Conservation (phyloP, 2,797 vertebrate genomes). For the Setipinna tenuifilis region DNA sequence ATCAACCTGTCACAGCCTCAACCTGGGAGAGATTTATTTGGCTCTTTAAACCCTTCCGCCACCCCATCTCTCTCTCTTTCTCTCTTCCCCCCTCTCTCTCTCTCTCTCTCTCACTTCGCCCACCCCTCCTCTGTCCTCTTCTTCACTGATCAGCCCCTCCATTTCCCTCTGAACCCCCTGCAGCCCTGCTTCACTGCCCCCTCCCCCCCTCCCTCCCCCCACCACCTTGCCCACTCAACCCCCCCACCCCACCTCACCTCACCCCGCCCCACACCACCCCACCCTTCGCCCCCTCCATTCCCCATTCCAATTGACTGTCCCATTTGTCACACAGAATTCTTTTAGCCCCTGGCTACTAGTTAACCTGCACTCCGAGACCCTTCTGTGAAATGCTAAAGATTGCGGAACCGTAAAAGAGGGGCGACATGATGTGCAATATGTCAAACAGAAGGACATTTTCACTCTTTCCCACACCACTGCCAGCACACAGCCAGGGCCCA, state of each 20-base stretch:
- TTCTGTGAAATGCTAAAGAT: conserved; percentile 73
- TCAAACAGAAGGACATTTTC: conserved; percentile 79
- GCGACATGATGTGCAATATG: conserved; percentile 69
- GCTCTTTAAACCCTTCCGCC: not conserved
- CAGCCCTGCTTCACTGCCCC: conserved; percentile 35
- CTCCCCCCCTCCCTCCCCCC: not conserved
- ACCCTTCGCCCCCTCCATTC: conserved; percentile 26
- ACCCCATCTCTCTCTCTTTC: not conserved
- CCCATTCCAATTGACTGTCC: conserved; percentile 57
- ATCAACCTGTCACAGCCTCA: conserved; percentile 44
- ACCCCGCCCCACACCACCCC: conserved; percentile 14
- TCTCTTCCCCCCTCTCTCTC: conserved; percentile 7
- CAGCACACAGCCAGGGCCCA: conserved; percentile 69
- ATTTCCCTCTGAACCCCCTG: conserved; percentile 44
- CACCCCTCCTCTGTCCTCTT: conserved; percentile 1
- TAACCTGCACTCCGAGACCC: conserved; percentile 76
- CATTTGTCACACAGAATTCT: conserved; percentile 61
- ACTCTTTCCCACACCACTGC: conserved; percentile 64
- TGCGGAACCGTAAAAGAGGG: conserved; percentile 71
- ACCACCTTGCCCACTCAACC: not conserved
- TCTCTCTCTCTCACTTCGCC: conserved; percentile 23
- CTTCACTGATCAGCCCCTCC: conserved; percentile 46
- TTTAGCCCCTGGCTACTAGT: conserved; percentile 70
- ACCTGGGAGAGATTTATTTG: conserved; percentile 54
- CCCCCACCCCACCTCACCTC: conserved; percentile 3